Percentiles rank a stretch among this genome's conserved stretches.
These are phyloP conservation scores for Synanthedon tipuliformis DNA, from an alignment of 2,888 invertebrate genomes.

Conservation along the genomic window DNA sequence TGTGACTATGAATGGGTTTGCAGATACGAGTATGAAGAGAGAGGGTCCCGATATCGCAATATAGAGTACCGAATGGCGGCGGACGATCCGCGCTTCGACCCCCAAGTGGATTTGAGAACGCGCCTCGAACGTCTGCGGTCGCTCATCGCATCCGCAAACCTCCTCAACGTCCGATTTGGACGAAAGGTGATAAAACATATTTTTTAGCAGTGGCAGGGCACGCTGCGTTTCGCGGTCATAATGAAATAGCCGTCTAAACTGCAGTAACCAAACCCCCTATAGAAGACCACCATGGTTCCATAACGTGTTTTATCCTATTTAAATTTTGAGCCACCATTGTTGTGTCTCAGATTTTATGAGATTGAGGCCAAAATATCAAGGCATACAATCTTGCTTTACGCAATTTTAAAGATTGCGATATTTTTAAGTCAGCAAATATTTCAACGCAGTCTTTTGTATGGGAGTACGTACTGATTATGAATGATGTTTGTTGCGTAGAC, in stretches of 20 bases:
- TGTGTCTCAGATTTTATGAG: no score
- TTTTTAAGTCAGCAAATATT: not conserved
- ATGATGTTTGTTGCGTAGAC: constrained; percentile 51
- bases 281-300: no score
- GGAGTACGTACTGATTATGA: no score
- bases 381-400: no score
- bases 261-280: no score
- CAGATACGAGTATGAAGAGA: constrained; percentile 49
- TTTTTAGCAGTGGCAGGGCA: no score
- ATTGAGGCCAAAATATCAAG: no score
- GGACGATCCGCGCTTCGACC: constrained; percentile 64
- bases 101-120: constrained; percentile 57
- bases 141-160: constrained; percentile 77
- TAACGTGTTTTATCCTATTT: no score
- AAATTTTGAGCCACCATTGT: no score
- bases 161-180: constrained; percentile 83
- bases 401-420: no score
- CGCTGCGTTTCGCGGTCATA: no score
- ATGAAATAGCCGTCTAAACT: no score
- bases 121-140: constrained; percentile 57
- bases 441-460: not conserved
- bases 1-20: not conserved
- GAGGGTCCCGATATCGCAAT: constrained; percentile 48
- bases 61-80: constrained; percentile 65
- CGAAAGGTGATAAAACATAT: constrained; percentile 70